These are phyloP conservation scores for Netta rufina DNA, from an alignment of 2,797 vertebrate species.

Conservation along the genomic window DNA sequence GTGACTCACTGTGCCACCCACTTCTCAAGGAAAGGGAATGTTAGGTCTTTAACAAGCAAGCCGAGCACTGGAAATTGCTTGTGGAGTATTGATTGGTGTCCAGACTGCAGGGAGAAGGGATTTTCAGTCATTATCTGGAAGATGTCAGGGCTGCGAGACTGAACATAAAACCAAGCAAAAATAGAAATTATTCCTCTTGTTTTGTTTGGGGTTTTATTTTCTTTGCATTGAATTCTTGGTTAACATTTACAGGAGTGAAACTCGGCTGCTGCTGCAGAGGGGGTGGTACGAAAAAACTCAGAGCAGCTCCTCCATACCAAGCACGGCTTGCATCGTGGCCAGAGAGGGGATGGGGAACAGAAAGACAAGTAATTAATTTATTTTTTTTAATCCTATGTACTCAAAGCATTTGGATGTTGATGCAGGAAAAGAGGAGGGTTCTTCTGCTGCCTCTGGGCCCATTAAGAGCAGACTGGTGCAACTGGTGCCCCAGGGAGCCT, in stretches of 20 bases:
- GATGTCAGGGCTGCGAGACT: background rate
- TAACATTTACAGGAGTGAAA: slow-evolving; percentile 14
- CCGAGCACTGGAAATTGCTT: slow-evolving; percentile 10
- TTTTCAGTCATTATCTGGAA: slow-evolving; percentile 57
- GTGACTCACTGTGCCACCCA: slow-evolving; percentile 58
- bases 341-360: background rate
- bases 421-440: background rate
- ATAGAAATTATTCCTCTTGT: slow-evolving; percentile 12
- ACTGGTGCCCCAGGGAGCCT: background rate
- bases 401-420: background rate
- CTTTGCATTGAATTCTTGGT: background rate
- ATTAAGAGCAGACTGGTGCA: background rate
- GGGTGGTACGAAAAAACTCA: background rate
- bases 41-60: slow-evolving; percentile 23
- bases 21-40: slow-evolving; percentile 11
- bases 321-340: background rate
- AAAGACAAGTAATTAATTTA: background rate
- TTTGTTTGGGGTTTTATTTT: slow-evolving; percentile 39
- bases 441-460: background rate
- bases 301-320: background rate
- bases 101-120: slow-evolving; percentile 47
- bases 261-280: background rate
- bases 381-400: accelerated
- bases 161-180: background rate
- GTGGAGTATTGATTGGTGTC: slow-evolving; percentile 60